These are phyloP conservation scores for Dasyornis broadbenti DNA, from an alignment of 2,113 vertebrate genomes.

Conservation along the genomic window DNA sequence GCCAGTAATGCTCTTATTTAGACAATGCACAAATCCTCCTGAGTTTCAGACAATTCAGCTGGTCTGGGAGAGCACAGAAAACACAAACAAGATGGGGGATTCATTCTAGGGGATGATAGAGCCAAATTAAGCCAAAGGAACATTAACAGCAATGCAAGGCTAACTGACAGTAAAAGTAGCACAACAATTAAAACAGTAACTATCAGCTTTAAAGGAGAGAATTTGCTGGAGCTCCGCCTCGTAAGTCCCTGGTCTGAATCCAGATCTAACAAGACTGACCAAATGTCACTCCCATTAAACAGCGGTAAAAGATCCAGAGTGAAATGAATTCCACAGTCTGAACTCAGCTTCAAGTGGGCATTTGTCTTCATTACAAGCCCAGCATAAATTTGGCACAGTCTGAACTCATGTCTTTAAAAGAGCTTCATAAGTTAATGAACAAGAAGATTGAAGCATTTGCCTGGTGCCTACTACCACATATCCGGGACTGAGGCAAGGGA, in stretches of 20 bases:
- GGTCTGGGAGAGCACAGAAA: background rate
- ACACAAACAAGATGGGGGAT: background rate
- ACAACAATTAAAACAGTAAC: background rate
- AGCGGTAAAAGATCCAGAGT: constrained; percentile 49
- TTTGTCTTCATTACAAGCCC: constrained; percentile 68
- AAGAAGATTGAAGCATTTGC: constrained; percentile 25
- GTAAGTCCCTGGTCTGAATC: constrained; percentile 36
- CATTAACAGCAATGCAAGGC: background rate
- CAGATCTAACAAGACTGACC: constrained; percentile 41
- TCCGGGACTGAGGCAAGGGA: background rate
- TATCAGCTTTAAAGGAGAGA: background rate
- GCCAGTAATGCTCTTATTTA: background rate
- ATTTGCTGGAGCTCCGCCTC: background rate
- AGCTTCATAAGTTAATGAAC: constrained; percentile 40
- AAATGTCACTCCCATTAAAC: constrained; percentile 71
- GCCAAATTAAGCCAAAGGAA: background rate
- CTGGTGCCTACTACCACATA: background rate
- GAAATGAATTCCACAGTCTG: constrained; percentile 63
- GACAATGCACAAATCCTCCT: background rate
- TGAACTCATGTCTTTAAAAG: constrained; percentile 51
- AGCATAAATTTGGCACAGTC: constrained; percentile 30
- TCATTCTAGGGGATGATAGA: background rate
- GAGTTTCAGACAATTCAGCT: background rate
- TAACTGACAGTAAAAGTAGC: background rate
- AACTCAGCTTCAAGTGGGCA: constrained; percentile 60